Conservation (phyloP, 2,113 vertebrate species). For the Danio rerio region DNA sequence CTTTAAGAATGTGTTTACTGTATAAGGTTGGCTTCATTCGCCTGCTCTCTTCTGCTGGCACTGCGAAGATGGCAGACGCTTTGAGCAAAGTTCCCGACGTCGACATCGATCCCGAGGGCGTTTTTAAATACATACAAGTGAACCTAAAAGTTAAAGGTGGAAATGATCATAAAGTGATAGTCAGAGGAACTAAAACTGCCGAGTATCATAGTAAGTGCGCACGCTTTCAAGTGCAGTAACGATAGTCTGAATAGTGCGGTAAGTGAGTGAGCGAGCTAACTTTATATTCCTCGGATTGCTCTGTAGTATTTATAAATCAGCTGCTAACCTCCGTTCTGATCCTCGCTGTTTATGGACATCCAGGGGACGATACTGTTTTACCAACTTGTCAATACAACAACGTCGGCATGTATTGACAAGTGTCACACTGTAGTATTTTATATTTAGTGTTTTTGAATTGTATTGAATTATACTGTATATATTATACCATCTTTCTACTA, state of each 20-base stretch:
- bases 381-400: not conserved
- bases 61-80: slow-evolving; percentile 68
- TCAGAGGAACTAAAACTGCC: slow-evolving; percentile 84
- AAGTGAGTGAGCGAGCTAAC: not conserved
- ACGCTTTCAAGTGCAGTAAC: not conserved
- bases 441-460: too few relatives aligned
- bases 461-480: too few relatives aligned
- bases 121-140: slow-evolving; percentile 88
- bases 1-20: not conserved
- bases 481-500: too few relatives aligned
- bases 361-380: not conserved
- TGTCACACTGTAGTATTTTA: too few relatives aligned
- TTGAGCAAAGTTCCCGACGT: slow-evolving; percentile 75
- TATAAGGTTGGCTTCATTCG: not conserved
- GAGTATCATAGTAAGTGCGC: slow-evolving; percentile 88
- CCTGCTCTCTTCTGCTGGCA: not conserved
- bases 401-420: not conserved
- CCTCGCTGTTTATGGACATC: not conserved
- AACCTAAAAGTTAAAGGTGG: slow-evolving; percentile 78
- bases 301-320: not conserved
- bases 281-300: not conserved
- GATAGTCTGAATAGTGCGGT: not conserved
- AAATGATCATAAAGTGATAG: slow-evolving; percentile 77
- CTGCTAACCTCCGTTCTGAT: not conserved
- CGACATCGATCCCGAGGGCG: slow-evolving; percentile 84